Conservation (phyloP, 2,113 vertebrate genomes). For the Arvicanthis niloticus region DNA sequence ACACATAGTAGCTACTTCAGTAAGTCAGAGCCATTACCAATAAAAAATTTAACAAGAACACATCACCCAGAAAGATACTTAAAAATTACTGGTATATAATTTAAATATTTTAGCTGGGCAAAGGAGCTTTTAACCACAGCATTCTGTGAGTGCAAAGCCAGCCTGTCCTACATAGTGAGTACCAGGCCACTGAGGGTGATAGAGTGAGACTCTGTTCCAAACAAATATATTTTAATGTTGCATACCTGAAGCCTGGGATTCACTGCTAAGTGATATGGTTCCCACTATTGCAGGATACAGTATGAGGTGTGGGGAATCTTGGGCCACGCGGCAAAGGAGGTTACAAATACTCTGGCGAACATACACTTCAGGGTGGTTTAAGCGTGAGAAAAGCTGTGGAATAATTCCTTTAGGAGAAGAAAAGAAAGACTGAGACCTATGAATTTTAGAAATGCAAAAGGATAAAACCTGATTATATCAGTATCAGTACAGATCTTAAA, state of each 20-base stretch:
- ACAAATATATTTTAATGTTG: not conserved
- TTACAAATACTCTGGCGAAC: conserved; percentile 99
- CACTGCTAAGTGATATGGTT: conserved; percentile 96
- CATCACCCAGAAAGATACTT: not conserved
- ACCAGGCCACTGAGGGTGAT: not conserved
- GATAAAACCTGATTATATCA: not conserved
- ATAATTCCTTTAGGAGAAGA: conserved; percentile 92
- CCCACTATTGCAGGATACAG: conserved; percentile 98
- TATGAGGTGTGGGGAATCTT: conserved; percentile 98
- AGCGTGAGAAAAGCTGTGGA: conserved; percentile 97
- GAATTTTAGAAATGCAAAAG: not conserved
- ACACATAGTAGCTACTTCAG: not conserved
- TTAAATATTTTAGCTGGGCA: not conserved
- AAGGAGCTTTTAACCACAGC: not conserved
- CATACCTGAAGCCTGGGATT: conserved; percentile 95
- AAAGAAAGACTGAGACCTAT: conserved; percentile 31
- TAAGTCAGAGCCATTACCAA: not conserved
- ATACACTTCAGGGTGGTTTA: conserved; percentile 98
- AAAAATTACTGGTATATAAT: not conserved
- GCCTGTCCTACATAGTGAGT: not conserved
- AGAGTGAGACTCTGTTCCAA: not conserved
- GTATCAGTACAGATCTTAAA: not conserved
- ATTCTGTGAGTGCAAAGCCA: not conserved
- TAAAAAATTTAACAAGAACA: not conserved
- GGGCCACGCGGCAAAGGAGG: conserved; percentile 96